phyloP scores from a whole-genome alignment of 1,140 invertebrate species.

The Batillaria attramentaria region DNA sequence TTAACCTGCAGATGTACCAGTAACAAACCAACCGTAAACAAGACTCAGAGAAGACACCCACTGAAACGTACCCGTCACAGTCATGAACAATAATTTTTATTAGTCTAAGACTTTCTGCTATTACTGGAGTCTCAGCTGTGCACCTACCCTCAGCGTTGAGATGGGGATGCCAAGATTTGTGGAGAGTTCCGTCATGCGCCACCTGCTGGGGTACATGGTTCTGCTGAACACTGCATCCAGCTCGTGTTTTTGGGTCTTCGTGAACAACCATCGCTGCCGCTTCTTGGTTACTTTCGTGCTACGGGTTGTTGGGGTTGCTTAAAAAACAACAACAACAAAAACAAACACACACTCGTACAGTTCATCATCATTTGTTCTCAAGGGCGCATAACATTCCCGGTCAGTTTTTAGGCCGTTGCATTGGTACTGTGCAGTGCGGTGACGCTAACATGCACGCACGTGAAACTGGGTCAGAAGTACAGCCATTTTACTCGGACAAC shows the following conservation, averaged over 20 bases:
- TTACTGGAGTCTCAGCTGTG: too few relatives aligned
- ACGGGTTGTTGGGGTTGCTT: neutral
- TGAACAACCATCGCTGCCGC: constrained; percentile 2
- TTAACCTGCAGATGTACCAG: neutral
- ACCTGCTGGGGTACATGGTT: constrained; percentile 15
- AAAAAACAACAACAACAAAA: neutral
- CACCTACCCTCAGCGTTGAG: neutral
- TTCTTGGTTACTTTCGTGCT: neutral
- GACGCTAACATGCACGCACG: neutral
- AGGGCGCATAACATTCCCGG: neutral
- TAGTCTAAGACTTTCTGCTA: too few relatives aligned
- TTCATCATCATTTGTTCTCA: neutral
- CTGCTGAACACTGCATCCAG: constrained; percentile 1
- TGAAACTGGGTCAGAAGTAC: neutral
- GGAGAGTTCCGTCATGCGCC: constrained; percentile 6
- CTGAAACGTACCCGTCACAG: neutral
- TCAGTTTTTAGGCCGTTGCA: neutral
- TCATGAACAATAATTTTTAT: neutral
- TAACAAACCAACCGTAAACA: neutral
- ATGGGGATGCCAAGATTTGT: neutral
- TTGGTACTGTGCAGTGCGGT: neutral
- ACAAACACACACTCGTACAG: neutral
- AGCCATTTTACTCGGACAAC: neutral
- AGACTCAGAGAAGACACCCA: neutral
- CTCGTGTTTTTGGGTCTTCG: neutral